These are phyloP conservation scores for Temnothorax ravouxi DNA, from an alignment of 2,888 invertebrate genomes.

Conservation along the genomic window DNA sequence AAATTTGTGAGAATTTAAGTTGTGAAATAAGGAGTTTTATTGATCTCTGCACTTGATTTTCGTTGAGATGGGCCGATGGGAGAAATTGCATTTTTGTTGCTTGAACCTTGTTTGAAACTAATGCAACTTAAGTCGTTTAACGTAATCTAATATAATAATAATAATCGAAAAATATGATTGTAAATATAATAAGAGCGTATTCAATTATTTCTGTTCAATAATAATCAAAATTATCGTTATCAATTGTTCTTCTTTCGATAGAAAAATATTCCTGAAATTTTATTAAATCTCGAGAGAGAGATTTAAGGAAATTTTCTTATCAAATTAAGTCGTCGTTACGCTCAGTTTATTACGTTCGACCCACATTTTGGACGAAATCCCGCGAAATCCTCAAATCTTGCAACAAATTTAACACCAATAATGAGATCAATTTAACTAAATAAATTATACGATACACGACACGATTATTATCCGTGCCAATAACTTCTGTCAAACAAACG, in stretches of 20 bases:
- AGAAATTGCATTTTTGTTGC: neutral
- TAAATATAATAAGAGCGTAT: neutral
- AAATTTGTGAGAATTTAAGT: neutral
- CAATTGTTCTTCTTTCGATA: neutral
- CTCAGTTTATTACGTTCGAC: neutral
- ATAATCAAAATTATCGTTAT: neutral
- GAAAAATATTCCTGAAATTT: neutral
- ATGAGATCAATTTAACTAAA: slow-evolving; percentile 6
- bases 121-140: neutral
- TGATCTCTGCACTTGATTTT: neutral
- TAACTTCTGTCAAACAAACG: slow-evolving; percentile 14
- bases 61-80: too few relatives aligned
- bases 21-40: neutral
- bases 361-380: neutral
- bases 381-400: neutral
- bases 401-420: slow-evolving; percentile 9
- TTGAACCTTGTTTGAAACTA: neutral
- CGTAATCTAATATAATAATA: neutral
- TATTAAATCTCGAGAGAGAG: neutral
- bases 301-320: neutral
- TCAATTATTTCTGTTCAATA: neutral
- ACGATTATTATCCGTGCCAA: slow-evolving; percentile 7
- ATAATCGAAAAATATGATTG: neutral
- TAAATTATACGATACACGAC: neutral
- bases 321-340: neutral